Evolutionary conservation across 2,797 vertebrate genomes (phyloP).

Genomic region (Stomatorhinus walkeri): DNA sequence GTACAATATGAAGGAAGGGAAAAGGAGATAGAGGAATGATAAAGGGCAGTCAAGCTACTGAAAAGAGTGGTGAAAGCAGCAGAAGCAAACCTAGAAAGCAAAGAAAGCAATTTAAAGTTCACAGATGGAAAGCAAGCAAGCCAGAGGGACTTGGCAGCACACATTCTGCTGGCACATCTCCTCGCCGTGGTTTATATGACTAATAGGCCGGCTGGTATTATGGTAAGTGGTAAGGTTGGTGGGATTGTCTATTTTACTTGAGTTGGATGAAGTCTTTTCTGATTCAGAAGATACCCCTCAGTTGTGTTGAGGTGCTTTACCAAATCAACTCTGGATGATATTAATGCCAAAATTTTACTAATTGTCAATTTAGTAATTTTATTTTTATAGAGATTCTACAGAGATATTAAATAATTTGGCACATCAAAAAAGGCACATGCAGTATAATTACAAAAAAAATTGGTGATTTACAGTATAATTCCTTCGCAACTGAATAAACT

Average conservation of each 20-base stretch:
- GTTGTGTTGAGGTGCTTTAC: not conserved
- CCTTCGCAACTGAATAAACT: not conserved
- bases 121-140: not conserved
- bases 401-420: not conserved
- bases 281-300: not conserved
- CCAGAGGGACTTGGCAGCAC: not conserved
- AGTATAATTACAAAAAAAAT: not conserved
- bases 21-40: constrained; percentile 35
- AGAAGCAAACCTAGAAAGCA: constrained; percentile 33
- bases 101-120: constrained; percentile 14
- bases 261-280: not conserved
- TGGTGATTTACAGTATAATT: not conserved
- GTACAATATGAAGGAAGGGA: not conserved
- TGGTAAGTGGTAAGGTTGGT: constrained; percentile 25
- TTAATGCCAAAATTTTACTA: not conserved
- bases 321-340: not conserved
- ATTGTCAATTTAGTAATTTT: not conserved
- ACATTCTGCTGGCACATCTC: not conserved
- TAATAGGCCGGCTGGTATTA: constrained; percentile 17
- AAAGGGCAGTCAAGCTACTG: constrained; percentile 29
- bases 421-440: not conserved
- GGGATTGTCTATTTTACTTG: constrained; percentile 25
- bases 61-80: constrained; percentile 29
- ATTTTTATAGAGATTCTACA: not conserved
- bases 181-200: not conserved